Base-by-base conservation (phyloP, 2,888 invertebrate genomes). In the Junonia oenone region DNA sequence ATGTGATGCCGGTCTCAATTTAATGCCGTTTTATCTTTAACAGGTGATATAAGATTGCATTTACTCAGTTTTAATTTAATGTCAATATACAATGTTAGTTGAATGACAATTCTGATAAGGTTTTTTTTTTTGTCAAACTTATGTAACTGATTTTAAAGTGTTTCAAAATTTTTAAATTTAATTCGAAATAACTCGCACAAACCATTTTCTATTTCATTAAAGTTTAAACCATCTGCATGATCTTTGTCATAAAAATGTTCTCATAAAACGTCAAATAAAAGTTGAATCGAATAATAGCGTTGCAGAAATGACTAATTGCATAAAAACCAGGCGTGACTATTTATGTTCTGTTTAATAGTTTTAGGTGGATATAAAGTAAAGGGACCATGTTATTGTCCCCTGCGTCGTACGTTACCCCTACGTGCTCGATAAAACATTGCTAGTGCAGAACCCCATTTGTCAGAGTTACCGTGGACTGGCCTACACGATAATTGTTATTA, bases 371-470 rank as follows among this genome's bases (percentile, higher is more conserved):
- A 35, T 38, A 45, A 38, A 55, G 14, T 33, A 37, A 46, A 55
- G 31, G 51, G n/a, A 49, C 43, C 29, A 45, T 45, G 59, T 57
- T 55, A 48, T 57, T 47, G 55, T 59, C 29, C 57, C 46, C n/a
- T 29, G 35, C 22, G 9, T 47, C 45, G 57, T 55, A 53, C 48
- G 31, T 53, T 54, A 58, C 62, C 55, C 62, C 45, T 40, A 47
- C 13, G 22, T 43, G 43, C 22, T 53, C 46, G 33, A 38, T 33
- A n/a, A 37, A 46, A 38, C 33, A n/a, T 40, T 40, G 37, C 29
- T 46, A 26, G 26, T 8, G 43, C 13, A 40, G 31, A 53, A 40
- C 40, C n/a, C 27, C 33, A 54, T 54, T 48, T 26, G 2, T 33
- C 38, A 31, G 40, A 40, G 38, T 33, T 48, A 40, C 9, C n/a